Conservation (phyloP, 2,113 vertebrate genomes). For the Dasypus novemcinctus region DNA sequence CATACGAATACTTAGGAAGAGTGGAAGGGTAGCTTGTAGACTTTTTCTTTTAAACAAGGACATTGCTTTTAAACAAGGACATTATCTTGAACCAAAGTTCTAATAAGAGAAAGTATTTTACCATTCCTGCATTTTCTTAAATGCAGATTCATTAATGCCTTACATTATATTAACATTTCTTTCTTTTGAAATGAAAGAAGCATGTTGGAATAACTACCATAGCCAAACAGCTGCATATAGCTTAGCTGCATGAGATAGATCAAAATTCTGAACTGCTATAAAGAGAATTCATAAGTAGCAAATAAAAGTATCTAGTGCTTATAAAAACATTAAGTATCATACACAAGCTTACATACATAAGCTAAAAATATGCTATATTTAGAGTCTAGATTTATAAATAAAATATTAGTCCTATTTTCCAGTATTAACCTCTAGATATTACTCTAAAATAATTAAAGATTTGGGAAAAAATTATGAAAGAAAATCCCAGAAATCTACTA, state of each 20-base stretch:
- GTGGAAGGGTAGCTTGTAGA: conserved; percentile 38
- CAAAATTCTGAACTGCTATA: conserved; percentile 10
- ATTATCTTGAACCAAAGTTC: conserved; percentile 62
- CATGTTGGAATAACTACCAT: background rate
- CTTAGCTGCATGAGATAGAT: background rate
- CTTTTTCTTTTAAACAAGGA: conserved; percentile 68
- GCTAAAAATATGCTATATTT: background rate
- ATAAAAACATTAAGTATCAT: background rate
- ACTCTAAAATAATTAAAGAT: conserved; percentile 51
- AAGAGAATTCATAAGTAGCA: conserved; percentile 17
- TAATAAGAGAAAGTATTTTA: conserved; percentile 46
- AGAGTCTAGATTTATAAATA: background rate
- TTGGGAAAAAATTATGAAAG: background rate
- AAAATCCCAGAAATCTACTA: conserved; percentile 6
- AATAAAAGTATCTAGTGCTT: background rate
- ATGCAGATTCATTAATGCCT: conserved; percentile 22
- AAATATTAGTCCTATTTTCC: background rate
- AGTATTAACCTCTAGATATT: background rate
- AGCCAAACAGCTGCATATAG: background rate
- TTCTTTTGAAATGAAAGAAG: conserved; percentile 39
- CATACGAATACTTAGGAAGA: conserved; percentile 14
- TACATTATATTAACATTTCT: background rate
- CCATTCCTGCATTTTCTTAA: conserved; percentile 51
- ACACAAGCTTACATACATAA: background rate
- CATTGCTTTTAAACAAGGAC: conserved; percentile 67